A percentile compares a stretch with the other conserved stretches of the same genome.
These are phyloP conservation scores for Trachelus tabidus DNA, from an alignment of 2,888 invertebrate species.

Conservation along the genomic window DNA sequence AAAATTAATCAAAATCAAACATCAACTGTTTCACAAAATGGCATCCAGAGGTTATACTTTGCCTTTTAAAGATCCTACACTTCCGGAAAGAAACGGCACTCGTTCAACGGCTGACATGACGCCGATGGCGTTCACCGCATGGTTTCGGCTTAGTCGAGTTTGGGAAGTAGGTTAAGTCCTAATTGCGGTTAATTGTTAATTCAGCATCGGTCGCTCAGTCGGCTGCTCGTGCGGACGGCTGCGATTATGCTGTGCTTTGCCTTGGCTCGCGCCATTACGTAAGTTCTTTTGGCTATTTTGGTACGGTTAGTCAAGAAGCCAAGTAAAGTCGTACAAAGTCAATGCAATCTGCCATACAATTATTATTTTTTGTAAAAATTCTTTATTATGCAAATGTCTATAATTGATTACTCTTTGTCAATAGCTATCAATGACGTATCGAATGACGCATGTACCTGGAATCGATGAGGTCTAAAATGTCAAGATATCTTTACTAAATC, in stretches of 20 bases:
- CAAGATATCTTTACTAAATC: background rate
- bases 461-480: background rate
- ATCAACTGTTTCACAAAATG: background rate
- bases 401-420: background rate
- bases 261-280: slow-evolving; percentile 5
- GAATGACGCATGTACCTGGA: background rate
- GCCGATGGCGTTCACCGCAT: slow-evolving; percentile 2
- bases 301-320: background rate
- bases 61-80: background rate
- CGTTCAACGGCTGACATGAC: background rate
- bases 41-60: background rate
- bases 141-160: slow-evolving; percentile 21
- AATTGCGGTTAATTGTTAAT: slow-evolving; percentile 60
- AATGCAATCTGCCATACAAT: background rate
- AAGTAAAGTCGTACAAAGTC: background rate
- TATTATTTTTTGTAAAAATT: background rate
- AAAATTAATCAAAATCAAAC: background rate
- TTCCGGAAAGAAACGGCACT: background rate
- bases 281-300: background rate
- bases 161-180: slow-evolving; percentile 57
- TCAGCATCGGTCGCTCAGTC: slow-evolving; percentile 37
- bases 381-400: background rate
- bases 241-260: background rate
- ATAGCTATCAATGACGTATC: background rate
- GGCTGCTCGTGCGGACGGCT: background rate